Evolutionary conservation across 1,140 invertebrate genomes (phyloP), one percentile per base, ranked within the genome.

Genomic region (Drosophila mayri): DNA sequence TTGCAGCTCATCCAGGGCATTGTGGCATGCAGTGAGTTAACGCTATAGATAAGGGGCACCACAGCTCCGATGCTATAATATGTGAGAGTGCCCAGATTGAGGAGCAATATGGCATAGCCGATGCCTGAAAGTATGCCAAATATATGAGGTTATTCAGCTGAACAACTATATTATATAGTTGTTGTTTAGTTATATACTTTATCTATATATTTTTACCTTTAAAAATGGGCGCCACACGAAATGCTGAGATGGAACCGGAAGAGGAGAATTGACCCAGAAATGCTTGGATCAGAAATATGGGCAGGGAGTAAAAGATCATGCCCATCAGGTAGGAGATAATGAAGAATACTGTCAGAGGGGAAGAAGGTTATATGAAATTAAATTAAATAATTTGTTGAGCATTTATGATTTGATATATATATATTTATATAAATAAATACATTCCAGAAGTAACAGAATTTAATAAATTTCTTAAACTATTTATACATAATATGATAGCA

Each of bases 141-240:
- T 35, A 14, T 12, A 3, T 32, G n/a, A 6, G 7, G 25, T 25
- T 38, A 9, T 41, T 5, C 0, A 7, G 11, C 6, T 38, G 5
- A 40, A 12, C 9, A n/a, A 4, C 4, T 8, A 25, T 25, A 1
- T 25, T 16, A 14, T 46, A 16, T 20, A 14, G 18, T 46, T 16
- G 10, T 10, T n/a, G 4, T 30, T 3, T 49, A n/a, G 16, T 28
- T n/a, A 28, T 47, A n/a, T n/a, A 28, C 4, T 57, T 57, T n/a
- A 9, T 30, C 0, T 49, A 3, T 3, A 49, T 4, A 49, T 30
- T 30, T 6, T 30, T 32, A 92, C 91, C 91, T 79, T 91, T 92
- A 44, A 92, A 92, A 40, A 92, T 87, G n/a, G 91, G 91, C 37
- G 91, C 81, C 30, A 91, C 88, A n/a, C 91, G 91, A 82, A 92